Percentiles rank a stretch among this genome's conserved stretches.
Conservation (phyloP, 1,140 invertebrate species). For the Macrosteles quadrilineatus region DNA sequence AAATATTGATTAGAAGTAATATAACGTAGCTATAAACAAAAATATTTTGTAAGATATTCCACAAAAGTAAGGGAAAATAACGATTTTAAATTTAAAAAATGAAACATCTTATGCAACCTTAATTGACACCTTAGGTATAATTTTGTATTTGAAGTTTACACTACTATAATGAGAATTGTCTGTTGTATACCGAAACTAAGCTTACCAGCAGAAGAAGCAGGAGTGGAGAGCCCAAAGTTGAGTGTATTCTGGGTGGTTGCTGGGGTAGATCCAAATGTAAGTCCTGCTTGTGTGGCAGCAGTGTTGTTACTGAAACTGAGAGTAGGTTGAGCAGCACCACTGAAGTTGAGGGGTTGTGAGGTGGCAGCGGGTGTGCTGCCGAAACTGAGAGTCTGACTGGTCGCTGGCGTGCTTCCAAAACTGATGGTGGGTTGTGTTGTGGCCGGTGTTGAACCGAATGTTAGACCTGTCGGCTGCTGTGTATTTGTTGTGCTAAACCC, state of each 20-base stretch:
- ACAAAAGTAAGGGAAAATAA: too few relatives aligned
- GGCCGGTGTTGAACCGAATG: neutral
- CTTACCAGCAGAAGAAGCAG: conserved; percentile 8
- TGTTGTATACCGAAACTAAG: too few relatives aligned
- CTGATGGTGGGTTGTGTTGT: neutral
- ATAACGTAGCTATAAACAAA: too few relatives aligned
- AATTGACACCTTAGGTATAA: too few relatives aligned
- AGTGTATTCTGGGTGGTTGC: neutral
- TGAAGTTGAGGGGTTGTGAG: neutral
- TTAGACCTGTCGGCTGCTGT: neutral
- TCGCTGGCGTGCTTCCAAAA: neutral
- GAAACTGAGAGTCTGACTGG: neutral
- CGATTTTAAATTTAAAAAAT: too few relatives aligned
- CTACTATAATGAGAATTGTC: too few relatives aligned
- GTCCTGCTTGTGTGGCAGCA: neutral
- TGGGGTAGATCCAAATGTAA: neutral
- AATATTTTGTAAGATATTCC: too few relatives aligned
- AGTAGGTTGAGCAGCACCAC: neutral
- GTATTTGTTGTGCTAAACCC: neutral
- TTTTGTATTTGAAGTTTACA: too few relatives aligned
- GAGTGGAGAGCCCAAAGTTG: conserved; percentile 2
- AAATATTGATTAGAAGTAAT: too few relatives aligned
- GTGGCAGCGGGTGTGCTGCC: neutral
- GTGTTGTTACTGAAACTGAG: neutral
- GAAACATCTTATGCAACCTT: too few relatives aligned